Percentiles rank a stretch among this genome's conserved stretches.
These are phyloP conservation scores for Dicyrtoma fusca DNA, from an alignment of 2,888 invertebrate genomes.

Conservation along the genomic window DNA sequence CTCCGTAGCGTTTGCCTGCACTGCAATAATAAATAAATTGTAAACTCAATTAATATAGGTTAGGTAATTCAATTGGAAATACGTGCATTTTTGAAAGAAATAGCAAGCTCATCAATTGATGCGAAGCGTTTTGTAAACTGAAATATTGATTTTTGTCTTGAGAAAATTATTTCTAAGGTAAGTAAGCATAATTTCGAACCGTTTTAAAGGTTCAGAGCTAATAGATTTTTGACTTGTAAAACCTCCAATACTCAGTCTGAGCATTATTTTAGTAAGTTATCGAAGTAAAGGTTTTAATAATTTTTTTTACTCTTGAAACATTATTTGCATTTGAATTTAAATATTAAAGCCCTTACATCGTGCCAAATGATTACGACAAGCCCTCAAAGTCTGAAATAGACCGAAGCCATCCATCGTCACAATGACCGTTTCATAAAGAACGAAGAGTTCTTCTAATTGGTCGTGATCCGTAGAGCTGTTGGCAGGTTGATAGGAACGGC, in stretches of 20 bases:
- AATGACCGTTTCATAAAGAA: constrained; percentile 72
- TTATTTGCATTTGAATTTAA: not conserved
- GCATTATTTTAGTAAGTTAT: too few relatives aligned
- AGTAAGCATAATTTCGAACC: too few relatives aligned
- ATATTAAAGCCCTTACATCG: constrained; percentile 66
- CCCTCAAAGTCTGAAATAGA: constrained; percentile 77
- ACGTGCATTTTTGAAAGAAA: too few relatives aligned
- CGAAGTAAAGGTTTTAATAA: too few relatives aligned
- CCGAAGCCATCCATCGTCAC: constrained; percentile 77
- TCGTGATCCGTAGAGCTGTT: constrained; percentile 60
- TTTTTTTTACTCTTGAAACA: too few relatives aligned
- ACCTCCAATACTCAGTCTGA: too few relatives aligned
- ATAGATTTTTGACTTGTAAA: too few relatives aligned
- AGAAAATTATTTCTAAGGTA: too few relatives aligned
- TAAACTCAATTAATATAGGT: not conserved
- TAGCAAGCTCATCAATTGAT: too few relatives aligned
- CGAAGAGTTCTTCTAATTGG: constrained; percentile 72
- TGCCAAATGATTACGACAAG: constrained; percentile 76
- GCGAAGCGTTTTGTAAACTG: too few relatives aligned
- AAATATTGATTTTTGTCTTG: too few relatives aligned
- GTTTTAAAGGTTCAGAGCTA: too few relatives aligned
- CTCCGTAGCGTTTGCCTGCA: constrained; percentile 58
- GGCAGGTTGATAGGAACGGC: constrained; percentile 69
- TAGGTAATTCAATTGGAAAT: not conserved
- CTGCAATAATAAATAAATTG: constrained; percentile 20